Conservation (phyloP, 2,888 invertebrate species). For the Cyclophora punctaria region DNA sequence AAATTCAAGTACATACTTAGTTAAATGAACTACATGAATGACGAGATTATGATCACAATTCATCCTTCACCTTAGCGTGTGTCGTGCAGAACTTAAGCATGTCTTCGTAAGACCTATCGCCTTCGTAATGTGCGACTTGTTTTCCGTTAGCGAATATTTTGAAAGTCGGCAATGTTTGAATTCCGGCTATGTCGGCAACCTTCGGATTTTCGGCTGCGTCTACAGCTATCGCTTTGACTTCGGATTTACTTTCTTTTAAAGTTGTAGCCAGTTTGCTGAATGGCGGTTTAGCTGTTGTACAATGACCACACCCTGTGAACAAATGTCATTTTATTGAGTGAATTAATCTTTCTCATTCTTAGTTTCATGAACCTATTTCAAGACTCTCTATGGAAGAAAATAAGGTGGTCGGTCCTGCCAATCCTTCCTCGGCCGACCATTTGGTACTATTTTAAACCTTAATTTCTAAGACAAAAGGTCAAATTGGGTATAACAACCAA, state of each 20-base stretch:
- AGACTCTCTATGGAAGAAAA: too few species aligned
- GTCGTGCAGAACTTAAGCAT: constrained; percentile 67
- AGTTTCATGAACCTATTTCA: too few species aligned
- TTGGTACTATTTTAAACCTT: too few species aligned
- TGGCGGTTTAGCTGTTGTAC: constrained; percentile 79
- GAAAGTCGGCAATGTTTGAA: constrained; percentile 81
- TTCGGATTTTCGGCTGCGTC: constrained; percentile 79
- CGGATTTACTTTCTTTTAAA: constrained; percentile 50
- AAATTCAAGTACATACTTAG: background rate
- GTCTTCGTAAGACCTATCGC: constrained; percentile 71
- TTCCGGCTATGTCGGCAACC: constrained; percentile 74
- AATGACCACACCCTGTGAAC: constrained; percentile 81
- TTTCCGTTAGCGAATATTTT: constrained; percentile 76
- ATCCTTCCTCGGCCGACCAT: too few species aligned
- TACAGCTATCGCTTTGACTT: constrained; percentile 71
- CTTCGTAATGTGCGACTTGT: constrained; percentile 71
- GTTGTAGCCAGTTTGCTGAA: constrained; percentile 75
- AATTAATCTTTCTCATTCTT: too few species aligned
- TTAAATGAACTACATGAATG: constrained; percentile 3
- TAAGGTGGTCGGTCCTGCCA: too few species aligned
- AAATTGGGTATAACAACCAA: too few species aligned
- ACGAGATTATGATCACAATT: constrained; percentile 41
- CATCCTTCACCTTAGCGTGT: constrained; percentile 48
- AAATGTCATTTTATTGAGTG: too few species aligned
- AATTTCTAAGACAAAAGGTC: too few species aligned